Base-by-base conservation (phyloP, 2,888 invertebrate species). In the Drosophila ustulata region DNA sequence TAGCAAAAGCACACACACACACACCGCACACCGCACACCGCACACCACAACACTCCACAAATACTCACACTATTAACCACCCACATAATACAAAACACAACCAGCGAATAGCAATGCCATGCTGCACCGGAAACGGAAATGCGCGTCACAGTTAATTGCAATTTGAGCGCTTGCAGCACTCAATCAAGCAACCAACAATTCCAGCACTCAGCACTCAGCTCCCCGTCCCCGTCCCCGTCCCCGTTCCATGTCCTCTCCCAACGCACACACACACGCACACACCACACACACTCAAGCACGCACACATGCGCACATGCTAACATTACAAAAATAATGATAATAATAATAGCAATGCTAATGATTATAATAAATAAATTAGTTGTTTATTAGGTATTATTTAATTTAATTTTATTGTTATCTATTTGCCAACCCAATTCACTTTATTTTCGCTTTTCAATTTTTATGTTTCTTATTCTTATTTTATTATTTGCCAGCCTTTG, bases 101-200 rank as follows among this genome's bases (percentile, higher is more conserved):
- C 32, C 34, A 30, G 23, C 64, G 26, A 39, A 45, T 28, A 49
- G 56, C 65, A 72, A 69, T 74, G 75, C 74, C 78, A 69, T 69
- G 59, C 66, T 59, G 71, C 79, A 67, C 80, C 88, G 85, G 87
- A 86, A 87, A 87, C 87, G 89, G 87, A 86, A 84, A 79, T 88
- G 71, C 76, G 72, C 82, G 66, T 73, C 78, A 78, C 66, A 71
- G 62, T 66, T 76, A 80, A 78, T 71, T 78, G 51, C 71, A 68
- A 81, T 65, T 74, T 66, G 30, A 58, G 34, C 52, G 68, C 39
- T 58, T 30, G 45, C 61, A 63, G 49, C 56, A 53, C 18, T 43
- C 39, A 55, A 49, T 51, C 61, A 59, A 49, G 47, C 61, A 59
- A 74, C 47, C 55, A 51, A 51, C 65, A 56, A 64, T n/a, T 34